Conservation (phyloP, 2,888 invertebrate genomes). For the Cephus pygmeus region DNA sequence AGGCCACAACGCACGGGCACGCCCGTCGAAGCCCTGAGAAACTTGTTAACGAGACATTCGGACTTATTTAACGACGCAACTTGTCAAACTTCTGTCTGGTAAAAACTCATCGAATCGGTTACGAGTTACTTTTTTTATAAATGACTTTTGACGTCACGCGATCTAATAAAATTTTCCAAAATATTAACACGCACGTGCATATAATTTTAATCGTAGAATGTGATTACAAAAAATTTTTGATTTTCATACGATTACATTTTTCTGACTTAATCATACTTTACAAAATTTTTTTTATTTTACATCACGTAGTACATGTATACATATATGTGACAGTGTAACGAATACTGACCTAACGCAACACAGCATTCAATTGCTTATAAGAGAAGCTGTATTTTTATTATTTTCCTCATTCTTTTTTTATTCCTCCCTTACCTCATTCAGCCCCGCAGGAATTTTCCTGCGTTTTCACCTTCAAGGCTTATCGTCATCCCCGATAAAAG, state of each 20-base stretch:
- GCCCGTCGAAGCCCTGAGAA: too few relatives aligned
- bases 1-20: too few relatives aligned
- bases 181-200: too few relatives aligned
- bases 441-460: not conserved
- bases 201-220: too few relatives aligned
- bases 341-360: not conserved
- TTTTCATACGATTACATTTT: too few relatives aligned
- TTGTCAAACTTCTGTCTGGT: too few relatives aligned
- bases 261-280: too few relatives aligned
- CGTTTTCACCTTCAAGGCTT: not conserved
- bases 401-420: not conserved
- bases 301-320: not conserved
- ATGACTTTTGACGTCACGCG: not conserved
- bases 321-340: not conserved
- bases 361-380: not conserved
- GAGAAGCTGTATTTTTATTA: not conserved
- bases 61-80: too few relatives aligned
- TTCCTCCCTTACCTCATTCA: not conserved
- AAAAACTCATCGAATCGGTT: too few relatives aligned
- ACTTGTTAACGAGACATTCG: too few relatives aligned
- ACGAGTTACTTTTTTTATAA: too few relatives aligned
- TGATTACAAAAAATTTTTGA: too few relatives aligned
- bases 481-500: not conserved
- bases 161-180: not conserved
- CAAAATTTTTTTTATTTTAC: not conserved